Base-by-base conservation (phyloP, 2,113 vertebrate species). In the Oncorhynchus nerka region DNA sequence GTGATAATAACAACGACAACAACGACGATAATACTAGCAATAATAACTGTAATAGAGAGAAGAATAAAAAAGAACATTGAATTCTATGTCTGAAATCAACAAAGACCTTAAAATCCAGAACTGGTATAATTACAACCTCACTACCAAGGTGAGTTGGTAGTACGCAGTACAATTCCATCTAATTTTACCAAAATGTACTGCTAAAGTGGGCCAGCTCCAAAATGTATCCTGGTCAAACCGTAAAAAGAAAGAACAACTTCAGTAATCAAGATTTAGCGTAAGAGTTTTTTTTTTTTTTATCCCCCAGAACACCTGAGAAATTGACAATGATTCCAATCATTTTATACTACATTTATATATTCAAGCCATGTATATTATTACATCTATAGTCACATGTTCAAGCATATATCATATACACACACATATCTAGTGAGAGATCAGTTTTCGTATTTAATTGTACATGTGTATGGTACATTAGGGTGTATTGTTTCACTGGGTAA, bases 341-440 rank as follows among this genome's bases (percentile, higher is more conserved):
- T 66, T 68, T 71, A 64, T 75, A 62, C 49, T 83, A 86, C 79
- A 81, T 71, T 77, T 77, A 75, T 87, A 91, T 90, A 91, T 90
- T 92, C 88, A 92, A 81, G 84, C 91, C 86, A 93, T 93, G 89
- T 90, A 92, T 91, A 89, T 90, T 91, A 89, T 90, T 90, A 93
- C 91, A 92, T 88, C 86, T 90, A 92, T 85, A 89, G 87, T 92
- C 91, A 93, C 90, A 91, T 92, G 74, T 92, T 92, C 91, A 94
- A 92, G 90, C 92, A 93, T 93, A 93, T 93, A 93, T 88, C 76
- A 90, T 92, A 88, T 93, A 93, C 90, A 94, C 90, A 90, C 89
- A 90, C 9, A 91, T 89, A 92, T 89, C 89, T 92, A 92, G 90
- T 92, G 87, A 91, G 83, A 92, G 86, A 90, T 90, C 87, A 91